A percentile compares a stretch with the other conserved stretches of the same genome.
These are phyloP conservation scores for Hoplias malabaricus DNA, from an alignment of 2,113 vertebrate species.

Conservation along the genomic window DNA sequence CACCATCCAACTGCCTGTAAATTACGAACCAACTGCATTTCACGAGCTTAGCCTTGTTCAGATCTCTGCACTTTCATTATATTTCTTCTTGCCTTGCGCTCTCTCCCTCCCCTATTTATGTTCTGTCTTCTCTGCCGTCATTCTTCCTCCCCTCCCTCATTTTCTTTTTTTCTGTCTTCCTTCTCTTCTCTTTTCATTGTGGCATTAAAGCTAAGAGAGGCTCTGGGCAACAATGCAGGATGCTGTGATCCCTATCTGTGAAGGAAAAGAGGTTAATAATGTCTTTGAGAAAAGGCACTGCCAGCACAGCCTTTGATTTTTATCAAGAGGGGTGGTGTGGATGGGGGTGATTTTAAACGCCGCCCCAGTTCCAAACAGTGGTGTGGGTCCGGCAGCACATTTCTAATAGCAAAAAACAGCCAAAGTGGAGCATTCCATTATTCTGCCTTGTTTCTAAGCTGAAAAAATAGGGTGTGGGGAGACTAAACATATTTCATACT, in stretches of 20 bases:
- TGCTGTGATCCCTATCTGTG: slow-evolving; percentile 54
- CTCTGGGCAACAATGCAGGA: slow-evolving; percentile 29
- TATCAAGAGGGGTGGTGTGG: slow-evolving; percentile 25
- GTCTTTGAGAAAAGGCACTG: slow-evolving; percentile 54
- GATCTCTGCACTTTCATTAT: slow-evolving; percentile 27
- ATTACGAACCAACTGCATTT: slow-evolving; percentile 61
- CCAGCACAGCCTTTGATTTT: slow-evolving; percentile 52
- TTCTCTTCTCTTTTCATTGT: background rate
- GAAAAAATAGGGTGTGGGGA: too few relatives aligned
- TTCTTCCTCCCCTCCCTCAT: background rate
- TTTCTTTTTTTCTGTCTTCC: background rate
- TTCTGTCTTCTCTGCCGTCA: background rate
- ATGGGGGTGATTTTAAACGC: background rate
- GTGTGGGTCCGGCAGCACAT: slow-evolving; percentile 58
- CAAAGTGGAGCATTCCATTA: slow-evolving; percentile 55
- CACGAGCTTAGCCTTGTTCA: slow-evolving; percentile 48
- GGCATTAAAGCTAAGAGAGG: slow-evolving; percentile 43
- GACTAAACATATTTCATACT: too few relatives aligned
- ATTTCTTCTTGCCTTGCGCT: background rate
- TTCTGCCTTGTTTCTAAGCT: background rate
- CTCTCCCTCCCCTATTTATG: background rate
- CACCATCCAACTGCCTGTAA: slow-evolving; percentile 59
- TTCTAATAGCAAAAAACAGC: slow-evolving; percentile 63
- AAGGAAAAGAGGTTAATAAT: slow-evolving; percentile 58
- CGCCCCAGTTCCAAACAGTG: slow-evolving; percentile 49